Percentiles rank a stretch among this genome's conserved stretches.
Evolutionary conservation across 2,113 vertebrate species (phyloP).

Genomic region (Piprites chloris): DNA sequence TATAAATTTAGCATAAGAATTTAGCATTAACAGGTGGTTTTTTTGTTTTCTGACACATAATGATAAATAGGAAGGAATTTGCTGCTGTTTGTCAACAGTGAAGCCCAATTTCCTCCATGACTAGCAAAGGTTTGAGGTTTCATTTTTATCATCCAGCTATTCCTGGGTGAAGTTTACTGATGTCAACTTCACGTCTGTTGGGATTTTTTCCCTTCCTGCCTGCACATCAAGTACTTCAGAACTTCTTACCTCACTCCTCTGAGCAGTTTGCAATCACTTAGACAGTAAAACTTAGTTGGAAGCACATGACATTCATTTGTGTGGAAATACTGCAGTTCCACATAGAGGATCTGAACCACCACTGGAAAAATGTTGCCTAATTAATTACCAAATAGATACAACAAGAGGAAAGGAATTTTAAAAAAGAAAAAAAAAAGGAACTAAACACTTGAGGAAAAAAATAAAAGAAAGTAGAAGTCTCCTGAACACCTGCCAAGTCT

Average conservation of each 20-base stretch:
- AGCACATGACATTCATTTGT: neutral
- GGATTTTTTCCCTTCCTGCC: neutral
- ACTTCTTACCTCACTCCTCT: neutral
- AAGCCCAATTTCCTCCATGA: neutral
- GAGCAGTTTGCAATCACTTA: neutral
- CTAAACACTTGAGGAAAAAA: neutral
- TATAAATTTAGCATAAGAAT: neutral
- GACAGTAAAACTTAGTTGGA: neutral
- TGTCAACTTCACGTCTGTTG: neutral
- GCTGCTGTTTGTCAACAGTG: neutral
- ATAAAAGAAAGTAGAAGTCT: neutral
- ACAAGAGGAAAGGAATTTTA: neutral
- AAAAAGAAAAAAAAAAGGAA: neutral
- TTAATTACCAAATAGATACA: neutral
- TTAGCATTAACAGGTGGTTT: neutral
- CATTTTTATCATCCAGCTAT: neutral
- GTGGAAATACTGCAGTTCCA: neutral
- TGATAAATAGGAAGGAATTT: neutral
- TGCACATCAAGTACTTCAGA: neutral
- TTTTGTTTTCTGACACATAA: neutral
- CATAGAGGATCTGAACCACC: neutral
- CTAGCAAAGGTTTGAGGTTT: neutral
- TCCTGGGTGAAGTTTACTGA: neutral
- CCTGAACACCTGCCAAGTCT: neutral
- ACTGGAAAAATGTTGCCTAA: neutral